Evolutionary conservation across 2,888 invertebrate genomes (phyloP), one percentile per base, ranked within the genome.

Genomic region (Synanthedon andrenaeformis): DNA sequence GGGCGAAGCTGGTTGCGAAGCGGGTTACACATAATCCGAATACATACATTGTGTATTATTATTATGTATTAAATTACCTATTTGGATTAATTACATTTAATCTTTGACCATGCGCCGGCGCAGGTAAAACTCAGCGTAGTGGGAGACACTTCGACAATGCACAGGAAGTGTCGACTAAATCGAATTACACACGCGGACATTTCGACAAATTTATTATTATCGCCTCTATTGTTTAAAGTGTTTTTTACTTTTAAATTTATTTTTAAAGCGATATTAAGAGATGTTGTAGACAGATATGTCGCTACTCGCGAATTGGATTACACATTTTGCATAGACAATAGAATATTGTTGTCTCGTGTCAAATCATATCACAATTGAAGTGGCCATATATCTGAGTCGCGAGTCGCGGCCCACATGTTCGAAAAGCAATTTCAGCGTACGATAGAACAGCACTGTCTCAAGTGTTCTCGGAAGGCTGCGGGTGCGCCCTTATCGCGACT

Each of bases 121-220:
- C 76, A 74, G 69, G 70, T 68, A 62, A 13, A 58, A 60, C 56
- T 54, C 57, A 3, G 62, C 68, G 69, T 64, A 64, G 72, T 69
- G 72, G 70, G 78, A 76, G 79, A 76, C 76, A 67, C 68, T 65
- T 72, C 75, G 66, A 83, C 85, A 84, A 83, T 79, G 76, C 81
- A 78, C 84, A 81, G 85, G 85, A 85, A 82, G 79, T 82, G 85
- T 79, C 80, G 80, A 78, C 79, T 69, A 77, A 79, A 76, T 78
- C 79, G 74, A 82, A 77, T 82, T 74, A 77, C 72, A 77, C 72
- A 70, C 70, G 67, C 72, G 69, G 70, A 70, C 73, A 72, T 73
- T 74, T 69, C 66, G 74, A 81, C 80, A 73, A 76, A 81, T 81
- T 81, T 74, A 71, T 76, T 76, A 71, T 73, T 70, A 64, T 59